Evolutionary conservation across 2,888 invertebrate species (phyloP), one percentile per base, ranked within the genome.

Genomic region (Horisme vitalbata): DNA sequence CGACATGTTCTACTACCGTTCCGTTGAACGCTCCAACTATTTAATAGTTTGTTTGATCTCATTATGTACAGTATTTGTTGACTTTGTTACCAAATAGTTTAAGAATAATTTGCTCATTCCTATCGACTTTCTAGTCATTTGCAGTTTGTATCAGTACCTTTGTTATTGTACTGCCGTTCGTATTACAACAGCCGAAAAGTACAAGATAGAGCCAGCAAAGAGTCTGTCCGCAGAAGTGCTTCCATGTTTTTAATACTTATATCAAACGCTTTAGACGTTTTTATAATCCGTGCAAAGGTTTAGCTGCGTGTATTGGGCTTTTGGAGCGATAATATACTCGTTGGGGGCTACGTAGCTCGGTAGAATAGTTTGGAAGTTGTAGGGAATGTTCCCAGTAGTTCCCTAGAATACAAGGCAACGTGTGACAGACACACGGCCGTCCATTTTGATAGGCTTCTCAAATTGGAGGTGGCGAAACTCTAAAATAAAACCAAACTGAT

Each of bases 191-290:
- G 37, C 33, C 30, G 5, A 38, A 41, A 47, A 37, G 54, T 50
- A 57, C 66, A 63, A 71, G 71, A 68, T 73, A 82, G n/a, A n/a
- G 72, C 75, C 84, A 83, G 83, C 81, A 81, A 85, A 73, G 83
- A 82, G 83, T 87, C 86, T 88, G 88, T 88, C 88, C 88, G 86
- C 81, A 74, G 80, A 76, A 81, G 88, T 88, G 88, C 88, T 88
- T 88, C 88, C 88, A 88, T 79, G 79, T 86, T 87, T 87, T 82
- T 86, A 86, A 77, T 77, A 82, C 73, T 72, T 81, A 76, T 80
- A 73, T 68, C 70, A 73, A 78, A 72, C 79, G 79, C 81, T 82
- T 79, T 83, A 80, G 74, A 81, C 67, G 77, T 77, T 83, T 83
- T 80, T 83, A 82, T 70, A 71, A 70, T 69, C 72, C 71, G 68